Evolutionary conservation across 2,888 invertebrate species (phyloP).

Genomic region (Drosophila dives): DNA sequence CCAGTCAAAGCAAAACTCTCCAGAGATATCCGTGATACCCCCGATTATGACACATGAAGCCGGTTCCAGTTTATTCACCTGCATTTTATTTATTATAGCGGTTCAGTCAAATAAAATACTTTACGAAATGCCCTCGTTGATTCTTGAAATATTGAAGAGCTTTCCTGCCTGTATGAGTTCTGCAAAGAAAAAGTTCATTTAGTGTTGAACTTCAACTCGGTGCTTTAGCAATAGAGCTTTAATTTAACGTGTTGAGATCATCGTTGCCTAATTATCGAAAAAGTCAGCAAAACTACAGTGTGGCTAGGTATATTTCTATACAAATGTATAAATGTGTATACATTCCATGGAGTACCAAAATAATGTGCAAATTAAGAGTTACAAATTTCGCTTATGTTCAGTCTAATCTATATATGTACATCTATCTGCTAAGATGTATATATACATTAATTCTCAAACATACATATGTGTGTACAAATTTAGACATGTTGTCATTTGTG

Average conservation of each 20-base stretch:
- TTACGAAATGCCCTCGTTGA: constrained; percentile 44
- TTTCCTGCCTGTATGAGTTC: constrained; percentile 42
- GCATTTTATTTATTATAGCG: not conserved
- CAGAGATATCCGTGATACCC: not conserved
- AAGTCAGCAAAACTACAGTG: constrained; percentile 35
- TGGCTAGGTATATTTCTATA: constrained; percentile 27
- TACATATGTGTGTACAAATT: not conserved
- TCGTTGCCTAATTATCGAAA: constrained; percentile 32
- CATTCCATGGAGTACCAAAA: not conserved
- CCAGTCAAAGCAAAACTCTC: not conserved
- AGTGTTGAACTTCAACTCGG: constrained; percentile 67
- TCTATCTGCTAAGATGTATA: not conserved
- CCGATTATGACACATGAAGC: not conserved
- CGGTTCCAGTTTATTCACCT: not conserved
- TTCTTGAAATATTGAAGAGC: constrained; percentile 47
- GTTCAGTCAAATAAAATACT: constrained; percentile 28
- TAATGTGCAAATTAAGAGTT: not conserved
- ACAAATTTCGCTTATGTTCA: constrained; percentile 1
- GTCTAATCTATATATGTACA: constrained; percentile 4
- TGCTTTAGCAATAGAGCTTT: constrained; percentile 65
- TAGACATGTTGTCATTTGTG: constrained; percentile 9
- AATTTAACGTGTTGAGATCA: constrained; percentile 64
- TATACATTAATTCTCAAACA: not conserved
- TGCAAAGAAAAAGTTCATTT: constrained; percentile 61
- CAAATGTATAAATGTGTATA: not conserved